A percentile compares a stretch with the other conserved stretches of the same genome.
These are phyloP conservation scores for Channa argus DNA, from an alignment of 2,113 vertebrate species.

Conservation along the genomic window DNA sequence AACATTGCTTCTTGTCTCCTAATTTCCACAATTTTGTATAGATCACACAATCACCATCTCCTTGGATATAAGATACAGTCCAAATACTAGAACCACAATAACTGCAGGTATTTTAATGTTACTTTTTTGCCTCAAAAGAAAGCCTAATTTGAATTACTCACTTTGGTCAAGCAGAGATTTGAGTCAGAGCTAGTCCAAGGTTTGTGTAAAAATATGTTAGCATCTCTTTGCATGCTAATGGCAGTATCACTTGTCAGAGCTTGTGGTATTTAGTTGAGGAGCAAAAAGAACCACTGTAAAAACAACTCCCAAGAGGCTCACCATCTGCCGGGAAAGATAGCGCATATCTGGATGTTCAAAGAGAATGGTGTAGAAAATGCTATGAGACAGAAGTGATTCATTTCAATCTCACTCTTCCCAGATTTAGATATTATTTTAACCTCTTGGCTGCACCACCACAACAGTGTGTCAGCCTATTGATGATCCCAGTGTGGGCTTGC, in stretches of 20 bases:
- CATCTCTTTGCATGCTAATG: constrained; percentile 57
- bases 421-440: constrained; percentile 73
- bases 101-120: constrained; percentile 17
- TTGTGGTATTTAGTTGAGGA: constrained; percentile 33
- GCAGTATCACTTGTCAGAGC: constrained; percentile 25
- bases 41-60: constrained; percentile 11
- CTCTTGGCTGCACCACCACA: constrained; percentile 36
- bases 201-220: constrained; percentile 22
- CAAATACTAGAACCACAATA: constrained; percentile 27
- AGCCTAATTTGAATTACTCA: constrained; percentile 38
- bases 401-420: constrained; percentile 45
- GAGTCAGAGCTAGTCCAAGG: constrained; percentile 42
- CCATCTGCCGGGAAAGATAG: constrained; percentile 66
- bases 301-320: constrained; percentile 47
- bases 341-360: constrained; percentile 61
- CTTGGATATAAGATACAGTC: constrained; percentile 6
- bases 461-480: constrained; percentile 45
- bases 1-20: constrained; percentile 2
- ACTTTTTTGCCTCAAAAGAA: constrained; percentile 25
- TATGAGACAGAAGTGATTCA: constrained; percentile 66
- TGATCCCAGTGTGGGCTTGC: constrained; percentile 53
- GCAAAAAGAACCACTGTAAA: constrained; percentile 41
- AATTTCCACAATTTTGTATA: constrained; percentile 26
- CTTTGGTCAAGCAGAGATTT: constrained; percentile 6
- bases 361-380: constrained; percentile 43